Evolutionary conservation across 2,113 vertebrate species (phyloP), one percentile per base, ranked within the genome.

Genomic region (Alligator mississippiensis): DNA sequence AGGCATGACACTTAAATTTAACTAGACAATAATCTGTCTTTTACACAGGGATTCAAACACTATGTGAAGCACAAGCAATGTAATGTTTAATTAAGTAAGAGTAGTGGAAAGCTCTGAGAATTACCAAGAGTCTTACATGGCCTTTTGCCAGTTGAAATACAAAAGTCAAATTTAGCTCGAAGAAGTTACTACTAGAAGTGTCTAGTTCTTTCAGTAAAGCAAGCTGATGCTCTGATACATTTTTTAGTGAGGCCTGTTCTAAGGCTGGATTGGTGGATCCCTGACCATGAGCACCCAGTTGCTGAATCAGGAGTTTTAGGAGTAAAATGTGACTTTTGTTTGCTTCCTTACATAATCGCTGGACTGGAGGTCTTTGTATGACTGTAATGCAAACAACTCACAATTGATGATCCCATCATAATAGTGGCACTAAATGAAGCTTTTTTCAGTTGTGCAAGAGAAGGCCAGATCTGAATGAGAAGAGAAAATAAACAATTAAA

Each of bases 91-190:
- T 84, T 70, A 79, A 88, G 82, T 78, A 63, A 63, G 1, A 4
- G 16, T 54, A 72, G 4, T 63, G 14, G 2, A 9, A 84, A 83
- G 14, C 14, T 63, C 77, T 25, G 83, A 3, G 93, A 82, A 89
- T 21, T 85, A 38, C 1, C 34, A 82, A 66, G 88, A 82, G 27
- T 0, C 11, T 18, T 5, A 59, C 16, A 80, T 21, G 28, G 27
- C 68, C 2, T 47, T 1, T 1, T 4, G 10, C 28, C 4, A 0
- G 4, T 83, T 74, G 28, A 54, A 85, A 7, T 3, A 25, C 2
- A 75, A 70, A 89, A 80, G 15, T 4, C 34, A 85, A 61, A 5
- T 76, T 16, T 9, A 58, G 2, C 54, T 64, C 78, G 25, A 15
- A 88, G 10, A 4, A 88, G 2, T 47, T 91, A 72, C 61, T 86